Base-by-base conservation (phyloP, 2,888 invertebrate species). In the Ochlodes sylvanus region DNA sequence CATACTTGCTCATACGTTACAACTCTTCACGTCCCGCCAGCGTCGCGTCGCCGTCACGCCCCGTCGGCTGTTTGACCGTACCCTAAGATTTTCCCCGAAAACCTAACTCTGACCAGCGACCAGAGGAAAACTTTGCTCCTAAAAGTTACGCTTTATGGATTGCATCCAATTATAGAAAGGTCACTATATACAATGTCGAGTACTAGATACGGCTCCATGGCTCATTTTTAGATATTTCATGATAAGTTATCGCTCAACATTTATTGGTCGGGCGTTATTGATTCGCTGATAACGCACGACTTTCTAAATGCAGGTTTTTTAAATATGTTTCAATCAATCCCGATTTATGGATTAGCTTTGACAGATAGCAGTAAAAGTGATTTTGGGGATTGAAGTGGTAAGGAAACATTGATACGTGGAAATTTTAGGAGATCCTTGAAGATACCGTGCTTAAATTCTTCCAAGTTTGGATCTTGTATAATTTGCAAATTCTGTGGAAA, bases 201-300 rank as follows among this genome's bases (percentile, higher is more conserved):
- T 17, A 38, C 44, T 17, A 47, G 17, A 47, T 15, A 47, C 15
- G 7, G 15, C 44, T 75, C 86, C 86, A 80, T 84, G 84, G 76
- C 80, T 81, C 78, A 81, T 84, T 85, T 80, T 83, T 70, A 77
- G 84, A 62, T 62, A 62, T 32, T 34, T 54, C 10, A 2, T 69
- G 80, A 79, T 85, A 89, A 82, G 83, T 77, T 79, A 78, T 77
- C 78, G 77, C 21, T 38, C 17, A 62, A 41, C 57, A 68, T 71
- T 80, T 85, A 88, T 87, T 86, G 81, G 85, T 82, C 84, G 83
- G 77, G 84, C 83, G 82, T 88, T 92, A 92, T 92, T 91, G 92
- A 92, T 92, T 89, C 78, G 76, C 69, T 83, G 92, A 92, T 92
- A 91, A 86, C 71, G 52, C 47, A 69, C 74, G 66, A 76, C 85